Evolutionary conservation across 2,797 vertebrate genomes (phyloP), one percentile per base, ranked within the genome.

Genomic region (Galagoides demidoff): DNA sequence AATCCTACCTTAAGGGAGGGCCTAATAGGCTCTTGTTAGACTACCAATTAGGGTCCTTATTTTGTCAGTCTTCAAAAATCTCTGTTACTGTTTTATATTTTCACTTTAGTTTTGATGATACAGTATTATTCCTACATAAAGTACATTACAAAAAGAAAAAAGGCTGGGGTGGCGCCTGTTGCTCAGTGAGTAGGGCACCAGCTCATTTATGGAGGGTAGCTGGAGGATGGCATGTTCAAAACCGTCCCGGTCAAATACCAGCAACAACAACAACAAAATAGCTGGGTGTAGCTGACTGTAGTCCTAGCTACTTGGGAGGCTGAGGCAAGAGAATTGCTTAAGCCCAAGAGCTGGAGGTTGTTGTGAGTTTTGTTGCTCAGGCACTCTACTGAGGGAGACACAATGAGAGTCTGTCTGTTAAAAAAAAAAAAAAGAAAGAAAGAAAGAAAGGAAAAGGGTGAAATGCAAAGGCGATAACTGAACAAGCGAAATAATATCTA

Each of bases 1-100:
- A 89, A 71, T 76, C 13, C 29, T 63, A 76, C 5, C 6, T 8
- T 61, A 39, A 76, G 12, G 3, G 79, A 3, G 9, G 57, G 8
- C 20, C 20, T 73, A 64, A 86, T 77, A 3, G 29, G 7, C 5
- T 57, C 27, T 74, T 93, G 10, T 31, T 52, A 83, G 45, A 43
- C 12, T 34, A 84, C 2, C 1, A 45, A 63, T 78, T 71, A 88
- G 1, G 5, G 20, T 55, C 27, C 16, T 92, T 27, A 25, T 89
- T 86, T 83, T 85, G 19, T 87, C 66, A 91, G 17, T 63, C 85
- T 94, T 82, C 94, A 29, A 43, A 88, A 78, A 74, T 78, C 16
- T 78, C 19, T 83, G 43, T 29, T 73, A 71, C n/a, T 89, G 31
- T 20, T 79, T 79, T 70, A 89, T 1, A 37, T 52, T 86, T 71